Evolutionary conservation across 2,888 invertebrate genomes (phyloP), one percentile per base, ranked within the genome.

Genomic region (Drosophila formosana): DNA sequence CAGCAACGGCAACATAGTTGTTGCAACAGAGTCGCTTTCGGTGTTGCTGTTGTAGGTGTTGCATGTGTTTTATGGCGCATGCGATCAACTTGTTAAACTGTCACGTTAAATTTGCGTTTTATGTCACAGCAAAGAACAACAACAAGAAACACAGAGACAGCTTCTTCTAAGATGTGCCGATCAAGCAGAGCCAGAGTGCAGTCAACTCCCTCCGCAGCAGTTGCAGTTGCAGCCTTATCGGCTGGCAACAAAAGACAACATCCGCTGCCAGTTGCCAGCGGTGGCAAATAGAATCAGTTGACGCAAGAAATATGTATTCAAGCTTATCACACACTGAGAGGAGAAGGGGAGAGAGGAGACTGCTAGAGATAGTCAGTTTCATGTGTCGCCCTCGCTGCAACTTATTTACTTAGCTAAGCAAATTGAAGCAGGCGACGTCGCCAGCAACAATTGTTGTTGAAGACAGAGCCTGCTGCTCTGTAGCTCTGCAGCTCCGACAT

Each of bases 51-150:
- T 87, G 89, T 82, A 83, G 77, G 89, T 85, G 84, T 85, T 89
- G 88, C 89, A 82, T 89, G 89, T 88, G 88, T 82, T 89, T 86
- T 89, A 86, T 86, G 86, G 82, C 81, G 63, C 83, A 88, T 82
- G 85, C 87, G 84, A 87, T 87, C 84, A 83, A 88, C 89, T 86
- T 86, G 86, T 86, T 77, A 75, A 81, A 76, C 79, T 86, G 86
- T 86, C 86, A 85, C 88, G 81, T 89, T 86, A 89, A 88, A 88
- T 89, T 89, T 89, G 89, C 88, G 88, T 76, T 89, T 85, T 87
- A 84, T 77, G 81, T 70, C 78, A 77, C 64, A 57, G 75, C 55
- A 61, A 52, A 64, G 45, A 55, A 55, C 55, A 75, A 55, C 55
- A 75, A 61, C 67, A 61, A 26, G 37, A 49, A 66, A 47, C 46